A percentile compares a stretch with the other conserved stretches of the same genome.
phyloP scores from a whole-genome alignment of 2,113 vertebrate species.

The Brachyhypopomus gauderio region DNA sequence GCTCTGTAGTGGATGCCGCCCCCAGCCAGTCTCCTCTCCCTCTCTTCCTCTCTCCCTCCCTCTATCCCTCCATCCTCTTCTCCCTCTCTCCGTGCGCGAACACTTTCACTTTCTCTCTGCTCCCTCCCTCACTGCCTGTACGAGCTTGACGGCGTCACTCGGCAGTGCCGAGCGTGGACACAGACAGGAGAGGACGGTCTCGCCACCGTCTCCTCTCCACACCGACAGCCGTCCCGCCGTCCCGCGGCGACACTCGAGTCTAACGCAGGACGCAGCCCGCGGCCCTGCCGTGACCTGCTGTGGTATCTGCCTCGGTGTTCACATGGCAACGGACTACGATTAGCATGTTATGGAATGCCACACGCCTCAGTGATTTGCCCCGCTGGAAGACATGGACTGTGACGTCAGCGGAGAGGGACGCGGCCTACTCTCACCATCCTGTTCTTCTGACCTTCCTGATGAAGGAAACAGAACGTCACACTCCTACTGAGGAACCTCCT shows the following conservation, averaged over 20 bases:
- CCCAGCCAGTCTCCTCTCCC: neutral
- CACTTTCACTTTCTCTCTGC: conserved; percentile 38
- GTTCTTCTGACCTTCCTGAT: conserved; percentile 22
- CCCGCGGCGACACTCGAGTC: neutral
- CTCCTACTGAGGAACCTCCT: neutral
- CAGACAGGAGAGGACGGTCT: no score
- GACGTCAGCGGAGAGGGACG: conserved; percentile 16
- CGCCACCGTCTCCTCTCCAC: no score
- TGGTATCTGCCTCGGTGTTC: neutral
- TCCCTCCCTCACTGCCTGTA: neutral
- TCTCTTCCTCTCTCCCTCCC: neutral
- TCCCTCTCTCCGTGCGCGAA: neutral
- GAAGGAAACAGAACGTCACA: neutral
- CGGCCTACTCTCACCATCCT: neutral
- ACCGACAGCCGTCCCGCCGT: neutral
- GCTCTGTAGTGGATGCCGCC: neutral
- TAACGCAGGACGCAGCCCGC: no score
- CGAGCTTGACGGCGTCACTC: neutral
- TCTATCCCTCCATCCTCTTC: neutral
- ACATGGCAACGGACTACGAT: neutral
- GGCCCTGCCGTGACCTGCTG: neutral
- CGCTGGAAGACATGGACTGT: neutral
- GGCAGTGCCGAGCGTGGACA: neutral
- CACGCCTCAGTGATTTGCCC: no score
- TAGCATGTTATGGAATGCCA: neutral